A percentile compares a stretch with the other conserved stretches of the same genome.
Conservation (phyloP, 2,888 invertebrate species). For the Oxystoma pomonae region DNA sequence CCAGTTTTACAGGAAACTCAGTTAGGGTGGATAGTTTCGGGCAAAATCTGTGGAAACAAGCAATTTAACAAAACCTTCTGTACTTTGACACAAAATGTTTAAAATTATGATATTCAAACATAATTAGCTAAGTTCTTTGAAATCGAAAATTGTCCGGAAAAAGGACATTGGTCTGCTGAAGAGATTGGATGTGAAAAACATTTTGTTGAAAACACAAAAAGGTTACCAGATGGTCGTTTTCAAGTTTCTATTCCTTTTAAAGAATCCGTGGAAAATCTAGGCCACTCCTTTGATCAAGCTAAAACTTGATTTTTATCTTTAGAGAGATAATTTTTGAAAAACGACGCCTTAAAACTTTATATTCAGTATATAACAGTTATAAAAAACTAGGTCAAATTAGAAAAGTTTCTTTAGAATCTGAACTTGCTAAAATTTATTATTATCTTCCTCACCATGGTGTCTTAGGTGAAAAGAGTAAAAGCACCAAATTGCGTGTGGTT, state of each 20-base stretch:
- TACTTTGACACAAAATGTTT: neutral
- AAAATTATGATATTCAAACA: neutral
- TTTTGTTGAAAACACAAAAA: neutral
- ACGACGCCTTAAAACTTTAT: conserved; percentile 5
- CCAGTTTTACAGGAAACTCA: neutral
- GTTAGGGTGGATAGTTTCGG: neutral
- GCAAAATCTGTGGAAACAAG: neutral
- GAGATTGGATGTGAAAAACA: neutral
- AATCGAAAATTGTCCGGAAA: neutral
- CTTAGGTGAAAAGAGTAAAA: neutral
- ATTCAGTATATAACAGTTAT: neutral
- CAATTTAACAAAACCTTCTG: neutral
- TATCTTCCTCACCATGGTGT: neutral
- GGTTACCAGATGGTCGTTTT: neutral
- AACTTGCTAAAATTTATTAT: neutral
- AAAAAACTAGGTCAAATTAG: neutral
- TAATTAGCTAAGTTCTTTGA: neutral
- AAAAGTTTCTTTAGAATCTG: neutral
- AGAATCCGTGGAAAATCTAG: neutral
- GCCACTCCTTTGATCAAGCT: conserved; percentile 1
- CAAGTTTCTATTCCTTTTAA: neutral
- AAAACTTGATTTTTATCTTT: neutral
- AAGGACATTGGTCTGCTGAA: too few relatives aligned
- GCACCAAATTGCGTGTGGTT: neutral
- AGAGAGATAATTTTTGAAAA: neutral